Evolutionary conservation across 2,888 invertebrate species (phyloP), one percentile per base, ranked within the genome.

Genomic region (Habroteleia sp.): DNA sequence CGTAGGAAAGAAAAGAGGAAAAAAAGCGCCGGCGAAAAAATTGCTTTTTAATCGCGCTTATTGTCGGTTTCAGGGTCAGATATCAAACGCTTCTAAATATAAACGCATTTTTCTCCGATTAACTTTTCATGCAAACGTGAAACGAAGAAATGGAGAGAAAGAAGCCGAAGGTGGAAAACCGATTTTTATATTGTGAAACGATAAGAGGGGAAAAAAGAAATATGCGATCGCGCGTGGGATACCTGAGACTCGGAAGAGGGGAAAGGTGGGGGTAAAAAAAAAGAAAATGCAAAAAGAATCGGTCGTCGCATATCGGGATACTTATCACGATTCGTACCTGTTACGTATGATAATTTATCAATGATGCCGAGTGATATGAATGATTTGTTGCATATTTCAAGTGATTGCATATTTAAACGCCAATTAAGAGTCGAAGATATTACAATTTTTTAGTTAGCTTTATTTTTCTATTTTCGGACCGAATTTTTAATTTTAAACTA

Each of bases 51-150:
- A 66, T 56, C 54, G 37, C 11, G 8, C 27, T 27, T 46, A 56
- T 56, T 66, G 54, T 56, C 46, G 46, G 48, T 68, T 68, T 68
- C 66, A 68, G 66, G 66, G 56, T 56, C 66, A 56, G 48, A 66
- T 56, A 46, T 63, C 29, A 50, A 52, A 63, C 14, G 52, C 5
- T 33, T 50, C 63, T 63, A 63, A 63, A 52, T 63, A 63, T 63
- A 63, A 33, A 31, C 20, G 6, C 14, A 37, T 60, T 39, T 62
- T 62, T 62, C 35, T 48, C 39, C 16, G 48, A 33, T 41, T 14
- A 50, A 35, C 33, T 63, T 48, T 48, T 58, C 44, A 33, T 50
- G 16, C 17, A 14, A 2, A 13, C 27, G 37, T 10, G 2, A 13
- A 8, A 5, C 10, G 39, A 54, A 41, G 33, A 58, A 42, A 56